A percentile compares a stretch with the other conserved stretches of the same genome.
Evolutionary conservation across 2,888 invertebrate genomes (phyloP).

Genomic region (Spisula subtruncata): DNA sequence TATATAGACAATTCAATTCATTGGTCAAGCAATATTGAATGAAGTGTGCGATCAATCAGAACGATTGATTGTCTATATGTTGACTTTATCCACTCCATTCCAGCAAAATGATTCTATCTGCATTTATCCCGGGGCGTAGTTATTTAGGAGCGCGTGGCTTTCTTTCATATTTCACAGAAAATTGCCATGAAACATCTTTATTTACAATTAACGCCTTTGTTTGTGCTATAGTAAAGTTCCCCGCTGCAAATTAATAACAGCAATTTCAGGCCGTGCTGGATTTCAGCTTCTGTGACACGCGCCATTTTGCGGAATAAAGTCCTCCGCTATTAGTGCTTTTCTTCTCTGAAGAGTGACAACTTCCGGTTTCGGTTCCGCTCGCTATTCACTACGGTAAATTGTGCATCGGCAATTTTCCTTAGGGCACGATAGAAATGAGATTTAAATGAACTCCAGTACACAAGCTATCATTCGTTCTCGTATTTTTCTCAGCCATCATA

Average conservation of each 20-base stretch:
- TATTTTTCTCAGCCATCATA: constrained; percentile 41
- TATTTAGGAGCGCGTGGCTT: constrained; percentile 45
- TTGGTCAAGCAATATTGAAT: background rate
- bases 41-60: background rate
- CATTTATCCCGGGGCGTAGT: constrained; percentile 47
- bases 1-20: background rate
- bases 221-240: constrained; percentile 53
- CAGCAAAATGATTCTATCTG: constrained; percentile 26
- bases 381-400: constrained; percentile 71
- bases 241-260: constrained; percentile 65
- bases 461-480: constrained; percentile 50
- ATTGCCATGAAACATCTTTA: constrained; percentile 67
- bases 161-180: constrained; percentile 44
- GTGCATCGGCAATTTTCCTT: constrained; percentile 69
- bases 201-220: constrained; percentile 69
- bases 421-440: constrained; percentile 67
- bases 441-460: constrained; percentile 70
- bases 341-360: constrained; percentile 68
- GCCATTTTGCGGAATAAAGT: constrained; percentile 63
- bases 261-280: constrained; percentile 32
- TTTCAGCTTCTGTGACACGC: constrained; percentile 48
- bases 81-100: background rate
- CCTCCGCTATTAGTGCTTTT: constrained; percentile 69
- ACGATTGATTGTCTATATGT: background rate
- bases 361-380: constrained; percentile 69